Conservation (phyloP, 2,113 vertebrate species). For the Illadopsis cleaveri region DNA sequence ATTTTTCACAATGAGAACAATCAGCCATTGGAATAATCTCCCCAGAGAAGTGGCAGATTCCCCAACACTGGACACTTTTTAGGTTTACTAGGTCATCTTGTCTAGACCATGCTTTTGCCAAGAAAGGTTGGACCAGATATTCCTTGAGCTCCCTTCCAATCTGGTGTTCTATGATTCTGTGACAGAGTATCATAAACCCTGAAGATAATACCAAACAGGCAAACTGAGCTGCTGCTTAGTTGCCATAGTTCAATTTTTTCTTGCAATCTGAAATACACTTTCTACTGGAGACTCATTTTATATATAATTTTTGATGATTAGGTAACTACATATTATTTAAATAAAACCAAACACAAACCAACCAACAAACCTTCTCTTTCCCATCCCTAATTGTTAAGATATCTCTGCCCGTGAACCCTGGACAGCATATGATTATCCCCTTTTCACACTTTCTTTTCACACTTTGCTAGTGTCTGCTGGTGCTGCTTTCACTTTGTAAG, state of each 20-base stretch:
- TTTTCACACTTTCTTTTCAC: constrained; percentile 33
- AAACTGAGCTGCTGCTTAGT: constrained; percentile 2
- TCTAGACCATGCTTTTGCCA: not conserved
- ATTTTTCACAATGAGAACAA: not conserved
- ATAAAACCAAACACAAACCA: not conserved
- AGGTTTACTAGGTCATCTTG: not conserved
- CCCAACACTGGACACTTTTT: not conserved
- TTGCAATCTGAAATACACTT: constrained; percentile 36
- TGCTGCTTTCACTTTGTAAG: constrained; percentile 56
- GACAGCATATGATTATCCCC: constrained; percentile 18
- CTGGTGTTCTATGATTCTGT: not conserved
- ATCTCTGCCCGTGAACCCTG: not conserved
- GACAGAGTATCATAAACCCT: not conserved
- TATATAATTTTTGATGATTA: constrained; percentile 51
- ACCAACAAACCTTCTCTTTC: constrained; percentile 17
- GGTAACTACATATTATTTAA: constrained; percentile 42
- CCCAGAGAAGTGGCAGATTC: not conserved
- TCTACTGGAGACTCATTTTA: constrained; percentile 48
- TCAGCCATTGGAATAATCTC: not conserved
- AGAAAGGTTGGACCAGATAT: not conserved
- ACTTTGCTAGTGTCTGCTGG: constrained; percentile 38
- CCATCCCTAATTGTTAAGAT: constrained; percentile 25
- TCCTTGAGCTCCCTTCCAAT: not conserved
- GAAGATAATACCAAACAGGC: not conserved
- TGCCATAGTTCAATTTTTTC: not conserved